Percentiles rank a stretch among this genome's conserved stretches.
Conservation (phyloP, 1,140 invertebrate genomes). For the Araneus ventricosus region DNA sequence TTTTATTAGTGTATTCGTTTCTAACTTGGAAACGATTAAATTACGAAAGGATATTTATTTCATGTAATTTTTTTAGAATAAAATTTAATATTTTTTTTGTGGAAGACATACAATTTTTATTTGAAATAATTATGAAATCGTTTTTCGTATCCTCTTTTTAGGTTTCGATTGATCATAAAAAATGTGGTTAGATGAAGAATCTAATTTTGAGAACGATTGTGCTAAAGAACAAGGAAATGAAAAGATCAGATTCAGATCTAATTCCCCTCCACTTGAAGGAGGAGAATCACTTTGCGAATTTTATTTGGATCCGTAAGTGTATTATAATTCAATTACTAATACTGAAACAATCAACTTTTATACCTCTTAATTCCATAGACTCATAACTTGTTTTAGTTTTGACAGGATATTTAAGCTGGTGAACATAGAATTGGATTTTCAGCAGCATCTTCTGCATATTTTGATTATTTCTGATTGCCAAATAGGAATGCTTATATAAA, state of each 20-base stretch:
- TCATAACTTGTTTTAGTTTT: background rate
- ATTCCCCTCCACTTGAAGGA: conserved; percentile 76
- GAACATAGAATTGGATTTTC: background rate
- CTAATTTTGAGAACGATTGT: conserved; percentile 40
- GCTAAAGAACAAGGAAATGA: conserved; percentile 55
- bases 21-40: background rate
- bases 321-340: background rate
- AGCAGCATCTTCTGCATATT: too few species aligned
- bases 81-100: too few species aligned
- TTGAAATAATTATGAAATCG: too few species aligned
- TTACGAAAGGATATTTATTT: too few species aligned
- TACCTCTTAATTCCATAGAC: background rate
- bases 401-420: background rate
- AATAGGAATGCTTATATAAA: too few species aligned
- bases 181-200: conserved; percentile 66
- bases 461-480: too few species aligned
- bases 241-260: conserved; percentile 49
- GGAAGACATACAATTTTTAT: too few species aligned
- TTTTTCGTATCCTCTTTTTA: too few species aligned
- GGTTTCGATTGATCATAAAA: background rate
- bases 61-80: too few species aligned
- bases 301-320: conserved; percentile 69
- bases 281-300: conserved; percentile 76
- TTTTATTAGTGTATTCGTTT: background rate
- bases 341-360: background rate